These are phyloP conservation scores for Chrysochloris asiatica DNA, from an alignment of 2,113 vertebrate genomes.

Conservation along the genomic window DNA sequence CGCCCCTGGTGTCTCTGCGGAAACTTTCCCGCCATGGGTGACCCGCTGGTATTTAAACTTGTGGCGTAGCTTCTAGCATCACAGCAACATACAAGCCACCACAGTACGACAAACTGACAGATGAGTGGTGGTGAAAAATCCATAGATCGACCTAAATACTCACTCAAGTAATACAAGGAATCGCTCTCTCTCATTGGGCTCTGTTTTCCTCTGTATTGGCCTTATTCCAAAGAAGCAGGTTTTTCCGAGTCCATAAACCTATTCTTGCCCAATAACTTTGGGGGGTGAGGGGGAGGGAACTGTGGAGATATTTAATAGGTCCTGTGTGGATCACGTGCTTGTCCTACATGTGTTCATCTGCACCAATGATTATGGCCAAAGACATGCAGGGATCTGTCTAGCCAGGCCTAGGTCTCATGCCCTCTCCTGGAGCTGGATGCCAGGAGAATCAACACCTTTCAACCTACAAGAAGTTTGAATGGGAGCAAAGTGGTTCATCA, in stretches of 20 bases:
- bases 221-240: not conserved
- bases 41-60: too few relatives aligned
- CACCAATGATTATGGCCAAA: not conserved
- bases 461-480: not conserved
- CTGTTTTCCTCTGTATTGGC: not conserved
- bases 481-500: not conserved
- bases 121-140: not conserved
- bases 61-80: too few relatives aligned
- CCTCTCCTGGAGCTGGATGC: not conserved
- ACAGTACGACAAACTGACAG: too few relatives aligned
- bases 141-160: not conserved
- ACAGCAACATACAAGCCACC: too few relatives aligned
- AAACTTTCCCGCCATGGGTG: too few relatives aligned
- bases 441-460: not conserved
- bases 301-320: not conserved
- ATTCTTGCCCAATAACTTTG: not conserved
- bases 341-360: not conserved
- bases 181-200: not conserved
- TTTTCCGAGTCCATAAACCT: not conserved
- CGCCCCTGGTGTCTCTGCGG: not conserved
- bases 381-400: not conserved
- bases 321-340: too few relatives aligned
- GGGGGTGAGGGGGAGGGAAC: too few relatives aligned
- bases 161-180: not conserved
- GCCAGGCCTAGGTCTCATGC: accelerated